A percentile compares a stretch with the other conserved stretches of the same genome.
These are phyloP conservation scores for Morpho achilles DNA, from an alignment of 2,888 invertebrate species.

Conservation along the genomic window DNA sequence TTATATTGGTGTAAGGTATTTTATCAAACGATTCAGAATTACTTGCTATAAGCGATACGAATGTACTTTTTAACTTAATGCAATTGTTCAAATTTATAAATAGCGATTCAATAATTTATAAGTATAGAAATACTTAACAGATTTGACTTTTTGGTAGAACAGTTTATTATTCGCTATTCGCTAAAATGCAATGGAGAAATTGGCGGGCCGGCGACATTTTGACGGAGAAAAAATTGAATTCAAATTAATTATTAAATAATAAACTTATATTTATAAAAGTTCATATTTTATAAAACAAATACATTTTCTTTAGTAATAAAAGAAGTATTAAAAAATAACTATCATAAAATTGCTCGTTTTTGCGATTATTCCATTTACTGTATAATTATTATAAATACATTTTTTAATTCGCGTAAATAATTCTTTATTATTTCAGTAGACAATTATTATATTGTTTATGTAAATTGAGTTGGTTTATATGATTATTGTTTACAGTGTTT, in stretches of 20 bases:
- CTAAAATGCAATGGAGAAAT: slow-evolving; percentile 12
- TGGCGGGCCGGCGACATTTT: slow-evolving; percentile 31
- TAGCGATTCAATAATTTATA: neutral
- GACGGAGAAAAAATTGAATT: slow-evolving; percentile 11
- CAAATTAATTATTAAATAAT: slow-evolving; percentile 4
- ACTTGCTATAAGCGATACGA: no score
- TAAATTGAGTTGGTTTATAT: no score
- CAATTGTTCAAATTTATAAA: neutral
- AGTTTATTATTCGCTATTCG: slow-evolving; percentile 3
- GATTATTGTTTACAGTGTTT: neutral
- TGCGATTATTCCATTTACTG: no score
- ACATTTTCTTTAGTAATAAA: neutral
- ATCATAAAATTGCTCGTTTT: no score
- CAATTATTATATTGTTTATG: no score
- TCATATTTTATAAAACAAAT: neutral
- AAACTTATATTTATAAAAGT: neutral
- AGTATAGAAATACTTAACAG: no score
- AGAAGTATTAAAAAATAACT: no score
- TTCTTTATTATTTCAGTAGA: no score
- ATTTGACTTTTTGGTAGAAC: no score
- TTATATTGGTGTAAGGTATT: no score
- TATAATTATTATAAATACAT: neutral
- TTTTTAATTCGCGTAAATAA: neutral
- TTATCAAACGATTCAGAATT: no score
- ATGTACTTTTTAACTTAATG: neutral